Percentiles rank a stretch among this genome's conserved stretches.
phyloP scores from a whole-genome alignment of 2,888 invertebrate genomes.

The Orthosia incerta region DNA sequence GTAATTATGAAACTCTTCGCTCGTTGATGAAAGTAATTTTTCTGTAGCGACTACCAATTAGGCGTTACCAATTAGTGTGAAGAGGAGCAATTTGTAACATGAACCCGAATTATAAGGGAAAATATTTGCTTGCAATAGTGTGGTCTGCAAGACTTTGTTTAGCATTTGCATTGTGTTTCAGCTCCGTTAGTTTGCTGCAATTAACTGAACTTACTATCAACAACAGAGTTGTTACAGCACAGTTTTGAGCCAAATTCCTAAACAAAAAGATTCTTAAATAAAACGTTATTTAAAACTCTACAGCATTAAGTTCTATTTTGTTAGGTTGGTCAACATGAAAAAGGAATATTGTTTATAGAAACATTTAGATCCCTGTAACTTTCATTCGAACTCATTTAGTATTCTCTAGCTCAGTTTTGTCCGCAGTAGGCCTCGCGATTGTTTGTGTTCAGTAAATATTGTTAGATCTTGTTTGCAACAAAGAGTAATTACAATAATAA shows the following conservation, averaged over 20 bases:
- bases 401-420: slow-evolving; percentile 50
- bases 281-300: slow-evolving; percentile 32
- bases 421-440: slow-evolving; percentile 41
- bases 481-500: slow-evolving; percentile 58
- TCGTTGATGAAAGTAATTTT: slow-evolving; percentile 89
- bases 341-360: slow-evolving; percentile 53
- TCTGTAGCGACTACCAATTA: slow-evolving; percentile 88
- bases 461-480: slow-evolving; percentile 56
- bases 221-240: neutral
- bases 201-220: neutral
- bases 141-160: slow-evolving; percentile 46
- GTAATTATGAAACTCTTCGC: slow-evolving; percentile 89
- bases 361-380: slow-evolving; percentile 49
- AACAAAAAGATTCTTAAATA: slow-evolving; percentile 27
- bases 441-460: slow-evolving; percentile 56
- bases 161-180: slow-evolving; percentile 29
- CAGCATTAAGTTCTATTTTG: slow-evolving; percentile 37
- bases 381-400: slow-evolving; percentile 54
- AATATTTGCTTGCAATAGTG: slow-evolving; percentile 66
- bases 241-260: neutral
- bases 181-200: neutral
- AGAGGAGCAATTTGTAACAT: slow-evolving; percentile 83
- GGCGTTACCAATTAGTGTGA: slow-evolving; percentile 84
- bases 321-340: slow-evolving; percentile 47
- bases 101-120: slow-evolving; percentile 76